Base-by-base conservation (phyloP, 2,888 invertebrate species). In the Magallana nippona region DNA sequence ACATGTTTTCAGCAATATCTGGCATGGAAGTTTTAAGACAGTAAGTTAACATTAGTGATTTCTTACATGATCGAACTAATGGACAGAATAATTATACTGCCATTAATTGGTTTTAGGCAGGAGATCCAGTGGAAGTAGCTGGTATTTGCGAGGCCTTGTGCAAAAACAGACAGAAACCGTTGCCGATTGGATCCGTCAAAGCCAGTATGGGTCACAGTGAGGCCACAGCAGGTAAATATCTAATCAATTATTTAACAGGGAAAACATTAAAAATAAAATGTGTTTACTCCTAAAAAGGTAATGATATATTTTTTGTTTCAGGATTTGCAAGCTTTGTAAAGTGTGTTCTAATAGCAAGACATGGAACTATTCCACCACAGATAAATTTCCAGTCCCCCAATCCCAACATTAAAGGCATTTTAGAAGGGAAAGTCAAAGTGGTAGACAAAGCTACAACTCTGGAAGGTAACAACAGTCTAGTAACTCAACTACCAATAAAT, bases 181-280 rank as follows among this genome's bases (percentile, higher is more conserved):
- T 99, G 79, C 94, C 98, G 77, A 96, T 99, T 91, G 99, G 99
- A 27, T 98, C 98, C 0, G 97, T 99, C 0, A 99, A 99, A 94
- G 98, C 98, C 32, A 99, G 98, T 95, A 98, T 99, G 98, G 99
- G 99, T 2, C 98, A 99, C 94, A 96, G 98, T 8, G 99, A 99
- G 95, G 97, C 98, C 22, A 94, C 94, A 17, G 93, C 94, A 79
- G 95, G 95, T 88, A 88, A 22, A 97, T 97, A 93, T 96, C 97
- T 22, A 19, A 0, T 95, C 0, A 8, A 78, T 17, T 22, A 10
- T 60, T 19, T 60, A 60, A 10, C 10, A 10, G 17, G 60, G 60
- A n/a, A 60, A 60, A 60, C 60, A 60, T 5, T 44, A 0, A 44
- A 3, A 44, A 44, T 5, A 44, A 44, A 44, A 5, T 44, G 8